Evolutionary conservation across 1,140 invertebrate species (phyloP), one percentile per base, ranked within the genome.

Genomic region (Tetraneura akinire): DNA sequence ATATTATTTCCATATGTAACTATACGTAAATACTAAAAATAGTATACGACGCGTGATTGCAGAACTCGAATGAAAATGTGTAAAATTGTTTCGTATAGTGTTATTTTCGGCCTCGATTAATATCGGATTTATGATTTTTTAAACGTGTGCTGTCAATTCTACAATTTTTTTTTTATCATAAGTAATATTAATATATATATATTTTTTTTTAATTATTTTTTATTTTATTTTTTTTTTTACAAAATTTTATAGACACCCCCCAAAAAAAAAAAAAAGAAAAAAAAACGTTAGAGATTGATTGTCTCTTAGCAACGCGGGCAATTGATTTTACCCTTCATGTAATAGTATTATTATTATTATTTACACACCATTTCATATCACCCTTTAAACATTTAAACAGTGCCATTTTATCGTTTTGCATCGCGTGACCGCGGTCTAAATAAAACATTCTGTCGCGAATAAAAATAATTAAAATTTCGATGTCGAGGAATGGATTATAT

Each of bases 231-330:
- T 49, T 51, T 47, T 68, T 68, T 68, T 71, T 71, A 78, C 13
- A 78, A 78, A 78, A 78, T 78, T 32, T 45, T 60, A 23, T 57
- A 57, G 73, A 37, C 18, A 32, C n/a, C n/a, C n/a, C n/a, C n/a
- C n/a, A 37, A 37, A 37, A 37, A 4, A 4, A 4, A 37, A 4
- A 37, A 37, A 37, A 37, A 37, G 8, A 37, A 37, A 37, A 76
- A 76, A 76, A 76, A 60, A 32, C 60, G 55, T 78, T 60, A 57
- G 73, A 60, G 73, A 76, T 60, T 76, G 73, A 76, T 76, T 76
- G 73, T 76, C 73, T 76, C 73, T 76, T 76, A 60, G 73, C 73
- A 76, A 76, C 73, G 55, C 26, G 53, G 73, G 73, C 55, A 76
- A 76, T 76, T 60, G 32, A 57, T 74, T 76, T 60, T 76, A 76